phyloP scores from a whole-genome alignment of 1,140 invertebrate species.

The Antheraea mylitta region DNA sequence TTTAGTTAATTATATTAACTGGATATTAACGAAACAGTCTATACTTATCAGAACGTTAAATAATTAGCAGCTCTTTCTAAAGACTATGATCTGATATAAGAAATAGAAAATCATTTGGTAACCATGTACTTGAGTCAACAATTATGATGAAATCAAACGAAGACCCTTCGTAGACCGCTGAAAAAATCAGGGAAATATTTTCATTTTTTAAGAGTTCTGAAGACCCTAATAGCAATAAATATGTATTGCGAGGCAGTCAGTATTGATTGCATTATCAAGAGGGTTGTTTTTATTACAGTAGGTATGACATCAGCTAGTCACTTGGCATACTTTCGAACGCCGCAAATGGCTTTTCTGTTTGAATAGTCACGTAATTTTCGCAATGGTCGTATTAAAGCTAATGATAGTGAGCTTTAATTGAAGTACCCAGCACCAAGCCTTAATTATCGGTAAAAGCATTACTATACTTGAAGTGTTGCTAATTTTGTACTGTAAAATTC shows the following conservation, averaged over 20 bases:
- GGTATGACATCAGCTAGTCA: constrained; percentile 56
- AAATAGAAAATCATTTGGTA: neutral
- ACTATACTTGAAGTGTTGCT: neutral
- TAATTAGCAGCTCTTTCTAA: neutral
- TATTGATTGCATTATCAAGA: constrained; percentile 57
- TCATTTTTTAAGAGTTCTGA: constrained; percentile 44
- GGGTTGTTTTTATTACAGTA: constrained; percentile 55
- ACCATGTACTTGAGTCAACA: constrained; percentile 6
- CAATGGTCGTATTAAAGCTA: neutral
- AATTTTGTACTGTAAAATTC: neutral
- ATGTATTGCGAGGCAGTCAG: constrained; percentile 55
- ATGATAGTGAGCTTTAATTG: neutral
- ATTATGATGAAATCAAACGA: constrained; percentile 25
- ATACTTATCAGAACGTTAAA: neutral
- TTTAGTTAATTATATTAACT: too few relatives aligned
- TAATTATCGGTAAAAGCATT: neutral
- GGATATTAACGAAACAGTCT: neutral
- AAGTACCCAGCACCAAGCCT: neutral
- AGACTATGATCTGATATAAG: neutral
- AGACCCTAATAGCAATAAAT: constrained; percentile 62
- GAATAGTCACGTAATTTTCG: neutral
- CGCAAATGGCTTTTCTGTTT: constrained; percentile 1
- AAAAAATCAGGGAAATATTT: constrained; percentile 27
- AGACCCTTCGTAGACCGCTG: neutral
- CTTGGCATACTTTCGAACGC: neutral